These are phyloP conservation scores for Barbus barbus DNA, from an alignment of 2,113 vertebrate genomes.

Conservation along the genomic window DNA sequence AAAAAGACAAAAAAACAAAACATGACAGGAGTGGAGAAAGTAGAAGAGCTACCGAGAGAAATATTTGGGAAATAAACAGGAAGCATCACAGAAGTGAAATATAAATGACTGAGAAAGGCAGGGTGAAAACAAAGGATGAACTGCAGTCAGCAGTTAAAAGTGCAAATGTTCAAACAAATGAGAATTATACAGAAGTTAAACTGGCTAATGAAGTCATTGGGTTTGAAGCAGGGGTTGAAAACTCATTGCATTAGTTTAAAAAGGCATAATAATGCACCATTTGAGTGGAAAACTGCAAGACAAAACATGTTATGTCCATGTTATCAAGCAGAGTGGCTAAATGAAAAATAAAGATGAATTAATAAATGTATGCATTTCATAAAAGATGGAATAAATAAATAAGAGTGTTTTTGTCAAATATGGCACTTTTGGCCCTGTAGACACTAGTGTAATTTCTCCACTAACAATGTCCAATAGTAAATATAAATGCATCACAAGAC, in stretches of 20 bases:
- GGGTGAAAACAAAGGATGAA: neutral
- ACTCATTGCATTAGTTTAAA: slow-evolving; percentile 17
- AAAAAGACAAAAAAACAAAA: slow-evolving; percentile 63
- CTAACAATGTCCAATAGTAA: neutral
- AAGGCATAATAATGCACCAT: neutral
- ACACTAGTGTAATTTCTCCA: no score
- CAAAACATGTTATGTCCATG: neutral
- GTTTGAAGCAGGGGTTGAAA: slow-evolving; percentile 3
- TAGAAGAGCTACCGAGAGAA: slow-evolving; percentile 62
- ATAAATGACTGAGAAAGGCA: neutral
- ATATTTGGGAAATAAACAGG: neutral
- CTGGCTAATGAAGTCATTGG: slow-evolving; percentile 7
- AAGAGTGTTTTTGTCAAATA: neutral
- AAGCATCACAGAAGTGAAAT: neutral
- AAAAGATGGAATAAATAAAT: neutral
- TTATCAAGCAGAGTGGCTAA: neutral
- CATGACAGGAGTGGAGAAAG: slow-evolving; percentile 71
- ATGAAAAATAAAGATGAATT: neutral
- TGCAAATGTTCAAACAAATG: neutral
- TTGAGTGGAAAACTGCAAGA: slow-evolving; percentile 17
- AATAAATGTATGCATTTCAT: neutral
- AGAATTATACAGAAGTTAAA: neutral
- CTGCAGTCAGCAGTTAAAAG: neutral
- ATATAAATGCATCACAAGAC: neutral
- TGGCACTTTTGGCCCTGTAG: no score